Conservation (phyloP, 2,797 vertebrate genomes). For the Uromys caudimaculatus region DNA sequence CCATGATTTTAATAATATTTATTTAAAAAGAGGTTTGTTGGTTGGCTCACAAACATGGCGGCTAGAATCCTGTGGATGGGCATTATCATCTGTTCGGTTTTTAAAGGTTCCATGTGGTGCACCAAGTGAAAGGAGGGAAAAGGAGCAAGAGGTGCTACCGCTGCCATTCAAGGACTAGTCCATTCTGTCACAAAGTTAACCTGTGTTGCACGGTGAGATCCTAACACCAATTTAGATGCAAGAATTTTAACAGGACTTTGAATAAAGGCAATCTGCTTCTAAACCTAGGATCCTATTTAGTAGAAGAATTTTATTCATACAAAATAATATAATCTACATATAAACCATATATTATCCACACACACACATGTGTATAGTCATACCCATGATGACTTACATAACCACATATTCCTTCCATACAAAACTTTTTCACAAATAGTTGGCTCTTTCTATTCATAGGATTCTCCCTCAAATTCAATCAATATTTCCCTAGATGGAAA, state of each 20-base stretch:
- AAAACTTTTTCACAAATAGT: background rate
- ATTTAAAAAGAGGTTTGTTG: background rate
- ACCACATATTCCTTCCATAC: background rate
- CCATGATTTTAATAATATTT: background rate
- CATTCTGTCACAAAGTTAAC: background rate
- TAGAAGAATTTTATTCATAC: background rate
- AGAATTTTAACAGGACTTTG: background rate
- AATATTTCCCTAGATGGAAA: background rate
- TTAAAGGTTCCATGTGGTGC: too few relatives aligned
- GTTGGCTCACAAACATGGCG: background rate
- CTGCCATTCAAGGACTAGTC: background rate
- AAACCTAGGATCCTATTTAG: background rate
- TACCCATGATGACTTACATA: background rate
- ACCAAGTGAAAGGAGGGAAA: background rate
- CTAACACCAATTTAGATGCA: background rate
- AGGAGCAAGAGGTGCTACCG: fast-evolving
- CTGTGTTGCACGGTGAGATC: too few relatives aligned
- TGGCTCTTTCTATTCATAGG: background rate
- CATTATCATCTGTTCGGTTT: background rate
- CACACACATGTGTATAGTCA: background rate
- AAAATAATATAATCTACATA: background rate
- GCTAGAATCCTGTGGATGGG: background rate
- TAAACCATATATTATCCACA: background rate
- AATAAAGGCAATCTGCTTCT: background rate
- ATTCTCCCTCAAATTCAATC: background rate